Base-by-base conservation (phyloP, 1,140 invertebrate genomes). In the Varroa destructor region DNA sequence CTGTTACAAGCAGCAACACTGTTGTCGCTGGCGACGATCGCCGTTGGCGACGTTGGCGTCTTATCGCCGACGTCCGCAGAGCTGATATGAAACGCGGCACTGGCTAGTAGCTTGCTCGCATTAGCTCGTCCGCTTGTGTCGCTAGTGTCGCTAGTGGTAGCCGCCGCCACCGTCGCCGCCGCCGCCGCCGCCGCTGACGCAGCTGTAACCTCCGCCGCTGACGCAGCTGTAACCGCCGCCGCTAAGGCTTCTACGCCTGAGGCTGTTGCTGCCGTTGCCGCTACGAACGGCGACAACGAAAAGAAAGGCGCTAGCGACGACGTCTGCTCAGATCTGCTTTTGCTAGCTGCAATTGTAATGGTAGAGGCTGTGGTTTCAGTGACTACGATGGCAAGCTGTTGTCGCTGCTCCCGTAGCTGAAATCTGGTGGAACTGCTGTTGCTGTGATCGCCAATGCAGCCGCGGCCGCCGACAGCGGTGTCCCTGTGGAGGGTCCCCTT, bases 11-110 rank as follows among this genome's bases (percentile, higher is more conserved):
- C 36, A 12, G 12, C 42, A 42, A 58, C 42, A 58, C 25, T 25
- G 42, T 6, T 40, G 57, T 25, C 57, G 57, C 46, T 37, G 61
- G 40, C 14, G 46, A 12, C 40, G 36, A 37, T 67, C 36, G 40
- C 12, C 40, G 14, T 43, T 14, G 40, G 12, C 40, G 57, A 58
- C 25, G 61, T 43, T 46, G 46, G 46, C 61, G 61, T 36, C 40
- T 67, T 67, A 67, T 67, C 61, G 40, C 37, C 61, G 46, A 12
- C 61, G 46, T 37, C 61, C 61, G 61, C 61, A 67, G 61, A n/a
- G 46, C 61, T 67, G 61, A 67, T 67, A 67, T 67, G 61, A 46
- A 40, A 46, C 40, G 61, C 61, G 40, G 61, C 61, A 40, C 12
- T 43, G 36, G 46, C 61, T 67, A 37, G 14, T 67, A 12, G 61